Conservation (phyloP, 2,113 vertebrate genomes). For the Cnemophilus loriae region DNA sequence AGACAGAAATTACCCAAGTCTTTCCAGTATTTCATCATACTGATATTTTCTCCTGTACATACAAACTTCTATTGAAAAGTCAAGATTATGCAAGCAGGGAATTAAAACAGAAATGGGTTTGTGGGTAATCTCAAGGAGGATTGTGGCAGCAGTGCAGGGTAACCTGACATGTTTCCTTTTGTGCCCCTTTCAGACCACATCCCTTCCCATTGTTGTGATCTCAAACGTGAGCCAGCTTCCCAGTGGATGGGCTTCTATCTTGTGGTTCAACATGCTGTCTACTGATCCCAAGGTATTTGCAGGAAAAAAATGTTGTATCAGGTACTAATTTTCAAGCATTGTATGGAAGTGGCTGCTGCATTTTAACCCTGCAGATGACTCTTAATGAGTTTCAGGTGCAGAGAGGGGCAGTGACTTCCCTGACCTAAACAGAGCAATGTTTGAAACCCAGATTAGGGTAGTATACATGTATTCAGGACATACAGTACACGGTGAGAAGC, state of each 20-base stretch:
- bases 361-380: background rate
- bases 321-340: background rate
- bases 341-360: background rate
- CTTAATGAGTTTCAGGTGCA: background rate
- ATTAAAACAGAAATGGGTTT: background rate
- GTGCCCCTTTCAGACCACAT: conserved; percentile 77
- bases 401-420: background rate
- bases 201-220: conserved; percentile 93
- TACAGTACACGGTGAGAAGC: background rate
- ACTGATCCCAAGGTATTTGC: conserved; percentile 84
- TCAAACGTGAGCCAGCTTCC: conserved; percentile 97
- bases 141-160: background rate
- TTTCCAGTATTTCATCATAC: background rate
- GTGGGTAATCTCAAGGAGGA: background rate
- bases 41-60: background rate
- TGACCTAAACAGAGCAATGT: background rate
- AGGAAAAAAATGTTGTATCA: background rate
- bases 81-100: background rate
- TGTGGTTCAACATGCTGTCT: conserved; percentile 98
- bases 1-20: background rate
- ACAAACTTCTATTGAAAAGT: background rate
- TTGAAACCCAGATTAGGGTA: background rate
- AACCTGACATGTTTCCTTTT: background rate
- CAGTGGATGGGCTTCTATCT: conserved; percentile 95
- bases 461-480: background rate